Percentiles rank a stretch among this genome's conserved stretches.
Conservation (phyloP, 2,797 vertebrate genomes). For the Choloepus didactylus region DNA sequence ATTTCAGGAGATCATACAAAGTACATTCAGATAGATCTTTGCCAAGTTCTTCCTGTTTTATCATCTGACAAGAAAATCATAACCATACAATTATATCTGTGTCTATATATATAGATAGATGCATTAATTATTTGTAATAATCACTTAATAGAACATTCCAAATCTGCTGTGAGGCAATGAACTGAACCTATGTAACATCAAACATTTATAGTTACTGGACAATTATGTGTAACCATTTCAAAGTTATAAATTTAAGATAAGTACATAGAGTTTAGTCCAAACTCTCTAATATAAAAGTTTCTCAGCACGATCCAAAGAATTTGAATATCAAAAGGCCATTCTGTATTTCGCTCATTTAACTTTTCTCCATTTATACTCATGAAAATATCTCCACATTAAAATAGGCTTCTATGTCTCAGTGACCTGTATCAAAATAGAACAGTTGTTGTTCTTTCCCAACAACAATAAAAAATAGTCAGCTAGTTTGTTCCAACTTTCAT, state of each 20-base stretch:
- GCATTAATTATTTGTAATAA: slow-evolving; percentile 86
- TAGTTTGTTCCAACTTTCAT: slow-evolving; percentile 19
- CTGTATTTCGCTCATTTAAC: background rate
- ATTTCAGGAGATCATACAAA: slow-evolving; percentile 96
- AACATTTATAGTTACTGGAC: slow-evolving; percentile 76
- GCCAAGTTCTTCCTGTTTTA: slow-evolving; percentile 95
- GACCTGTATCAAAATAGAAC: slow-evolving; percentile 56
- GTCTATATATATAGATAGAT: slow-evolving; percentile 76
- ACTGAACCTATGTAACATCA: slow-evolving; percentile 77
- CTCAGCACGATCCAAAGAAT: background rate
- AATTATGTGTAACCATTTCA: slow-evolving; percentile 74
- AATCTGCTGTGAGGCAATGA: slow-evolving; percentile 78
- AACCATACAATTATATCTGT: slow-evolving; percentile 85
- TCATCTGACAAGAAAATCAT: slow-evolving; percentile 91
- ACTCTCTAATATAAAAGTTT: slow-evolving; percentile 40
- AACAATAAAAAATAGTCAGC: slow-evolving; percentile 12
- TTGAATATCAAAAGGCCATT: background rate
- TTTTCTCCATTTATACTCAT: slow-evolving; percentile 22
- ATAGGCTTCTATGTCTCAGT: background rate
- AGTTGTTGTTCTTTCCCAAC: background rate
- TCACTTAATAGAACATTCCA: slow-evolving; percentile 83
- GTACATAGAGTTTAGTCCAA: slow-evolving; percentile 30
- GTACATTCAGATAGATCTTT: slow-evolving; percentile 93
- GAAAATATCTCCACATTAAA: background rate
- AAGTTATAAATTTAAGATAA: slow-evolving; percentile 70